phyloP scores from a whole-genome alignment of 1,140 invertebrate species.

The Drosophila paulistorum region DNA sequence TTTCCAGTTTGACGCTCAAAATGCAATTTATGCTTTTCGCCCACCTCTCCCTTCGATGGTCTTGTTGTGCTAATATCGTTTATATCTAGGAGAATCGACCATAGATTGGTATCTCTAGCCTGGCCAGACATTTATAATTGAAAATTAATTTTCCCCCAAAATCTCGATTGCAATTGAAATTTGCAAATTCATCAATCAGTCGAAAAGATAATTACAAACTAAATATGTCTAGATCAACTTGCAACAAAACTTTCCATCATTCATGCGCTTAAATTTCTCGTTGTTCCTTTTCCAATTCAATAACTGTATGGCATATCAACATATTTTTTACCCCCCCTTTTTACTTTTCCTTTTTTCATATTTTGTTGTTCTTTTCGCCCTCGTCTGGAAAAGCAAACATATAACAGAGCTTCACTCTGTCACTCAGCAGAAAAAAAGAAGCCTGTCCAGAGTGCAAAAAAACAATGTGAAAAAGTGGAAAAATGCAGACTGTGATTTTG shows the following conservation, averaged over 20 bases:
- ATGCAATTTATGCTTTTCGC: slow-evolving; percentile 1
- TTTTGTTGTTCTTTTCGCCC: slow-evolving; percentile 46
- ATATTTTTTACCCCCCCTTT: slow-evolving; percentile 22
- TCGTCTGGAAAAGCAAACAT: slow-evolving; percentile 59
- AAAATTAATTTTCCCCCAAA: slow-evolving; percentile 40
- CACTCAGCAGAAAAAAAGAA: slow-evolving; percentile 54
- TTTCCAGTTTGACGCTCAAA: slow-evolving; percentile 12
- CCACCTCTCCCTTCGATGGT: background rate
- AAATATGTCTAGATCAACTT: slow-evolving; percentile 28
- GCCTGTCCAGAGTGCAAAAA: slow-evolving; percentile 40
- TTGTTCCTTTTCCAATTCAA: slow-evolving; percentile 15
- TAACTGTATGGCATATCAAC: slow-evolving; percentile 25
- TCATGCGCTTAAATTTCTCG: slow-evolving; percentile 1
- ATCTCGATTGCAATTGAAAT: slow-evolving; percentile 36
- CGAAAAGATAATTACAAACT: slow-evolving; percentile 35
- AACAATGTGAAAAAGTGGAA: slow-evolving; percentile 26
- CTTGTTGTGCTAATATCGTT: slow-evolving; percentile 3
- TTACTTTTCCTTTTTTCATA: slow-evolving; percentile 15
- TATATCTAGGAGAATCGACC: background rate
- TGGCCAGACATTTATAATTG: slow-evolving; percentile 38
- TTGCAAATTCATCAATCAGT: slow-evolving; percentile 37
- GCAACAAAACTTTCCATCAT: background rate
- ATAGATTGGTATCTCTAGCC: slow-evolving; percentile 11
- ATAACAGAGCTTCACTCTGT: slow-evolving; percentile 66
- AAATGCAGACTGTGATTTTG: slow-evolving; percentile 52